Conservation (phyloP, 92 coral and sea anemone genomes). For the Porites lobata region DNA sequence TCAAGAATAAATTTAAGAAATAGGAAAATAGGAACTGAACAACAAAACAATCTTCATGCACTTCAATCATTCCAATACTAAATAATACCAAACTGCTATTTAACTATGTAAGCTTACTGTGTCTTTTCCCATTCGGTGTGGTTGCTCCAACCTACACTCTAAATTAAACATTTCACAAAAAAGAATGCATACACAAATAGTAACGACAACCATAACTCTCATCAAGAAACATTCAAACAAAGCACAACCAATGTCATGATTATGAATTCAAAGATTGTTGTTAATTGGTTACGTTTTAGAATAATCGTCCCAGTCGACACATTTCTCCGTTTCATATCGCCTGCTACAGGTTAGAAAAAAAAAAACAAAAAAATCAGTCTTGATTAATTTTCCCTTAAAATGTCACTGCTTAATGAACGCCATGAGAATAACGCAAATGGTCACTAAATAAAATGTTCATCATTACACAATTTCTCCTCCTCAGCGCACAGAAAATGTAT, state of each 20-base stretch:
- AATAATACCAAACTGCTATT: neutral
- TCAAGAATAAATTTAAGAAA: neutral
- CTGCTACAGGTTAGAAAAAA: no score
- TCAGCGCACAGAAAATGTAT: no score
- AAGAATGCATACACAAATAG: neutral
- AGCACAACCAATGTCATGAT: neutral
- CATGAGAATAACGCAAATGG: no score
- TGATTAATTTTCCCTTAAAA: no score
- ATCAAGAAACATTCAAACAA: neutral
- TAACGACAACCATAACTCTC: neutral
- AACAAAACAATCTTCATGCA: neutral
- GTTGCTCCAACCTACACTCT: neutral
- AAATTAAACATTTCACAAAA: neutral
- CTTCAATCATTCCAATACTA: neutral
- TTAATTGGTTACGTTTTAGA: no score
- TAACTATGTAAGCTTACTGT: neutral
- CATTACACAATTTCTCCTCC: no score
- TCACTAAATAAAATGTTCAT: no score
- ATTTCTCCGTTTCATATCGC: no score
- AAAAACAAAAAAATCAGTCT: no score
- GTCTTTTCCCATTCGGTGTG: neutral
- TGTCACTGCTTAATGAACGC: no score
- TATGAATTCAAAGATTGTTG: no score
- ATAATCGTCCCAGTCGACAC: no score
- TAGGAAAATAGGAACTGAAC: neutral